phyloP scores from a whole-genome alignment of 2,113 vertebrate genomes.

The Bombycilla garrulus region DNA sequence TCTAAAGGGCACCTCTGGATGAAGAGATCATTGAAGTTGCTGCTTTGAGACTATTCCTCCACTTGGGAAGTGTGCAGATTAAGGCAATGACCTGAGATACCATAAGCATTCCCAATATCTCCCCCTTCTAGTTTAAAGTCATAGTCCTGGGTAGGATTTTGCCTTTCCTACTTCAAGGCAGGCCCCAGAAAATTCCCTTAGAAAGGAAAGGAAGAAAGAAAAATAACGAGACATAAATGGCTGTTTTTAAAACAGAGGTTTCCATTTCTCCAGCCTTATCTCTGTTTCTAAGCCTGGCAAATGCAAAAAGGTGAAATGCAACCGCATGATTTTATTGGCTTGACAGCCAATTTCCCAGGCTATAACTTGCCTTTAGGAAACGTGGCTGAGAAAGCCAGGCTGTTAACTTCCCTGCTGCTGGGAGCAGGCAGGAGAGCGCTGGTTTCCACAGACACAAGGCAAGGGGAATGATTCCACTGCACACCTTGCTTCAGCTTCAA shows the following conservation, averaged over 20 bases:
- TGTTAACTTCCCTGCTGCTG: not conserved
- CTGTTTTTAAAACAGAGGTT: not conserved
- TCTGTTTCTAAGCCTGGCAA: not conserved
- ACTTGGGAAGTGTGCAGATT: not conserved
- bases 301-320: not conserved
- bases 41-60: not conserved
- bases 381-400: not conserved
- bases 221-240: not conserved
- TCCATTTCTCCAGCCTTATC: not conserved
- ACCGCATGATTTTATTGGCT: conserved; percentile 23
- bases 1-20: not conserved
- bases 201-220: not conserved
- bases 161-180: not conserved
- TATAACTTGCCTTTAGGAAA: conserved; percentile 43
- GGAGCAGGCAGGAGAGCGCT: not conserved
- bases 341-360: conserved; percentile 27
- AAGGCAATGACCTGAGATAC: not conserved
- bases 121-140: not conserved
- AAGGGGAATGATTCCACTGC: not conserved
- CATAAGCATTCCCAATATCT: not conserved
- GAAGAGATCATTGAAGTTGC: not conserved
- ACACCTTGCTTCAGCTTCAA: not conserved
- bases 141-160: not conserved
- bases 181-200: not conserved
- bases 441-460: not conserved